Base-by-base conservation (phyloP, 2,888 invertebrate species). In the Clusia tigrina region DNA sequence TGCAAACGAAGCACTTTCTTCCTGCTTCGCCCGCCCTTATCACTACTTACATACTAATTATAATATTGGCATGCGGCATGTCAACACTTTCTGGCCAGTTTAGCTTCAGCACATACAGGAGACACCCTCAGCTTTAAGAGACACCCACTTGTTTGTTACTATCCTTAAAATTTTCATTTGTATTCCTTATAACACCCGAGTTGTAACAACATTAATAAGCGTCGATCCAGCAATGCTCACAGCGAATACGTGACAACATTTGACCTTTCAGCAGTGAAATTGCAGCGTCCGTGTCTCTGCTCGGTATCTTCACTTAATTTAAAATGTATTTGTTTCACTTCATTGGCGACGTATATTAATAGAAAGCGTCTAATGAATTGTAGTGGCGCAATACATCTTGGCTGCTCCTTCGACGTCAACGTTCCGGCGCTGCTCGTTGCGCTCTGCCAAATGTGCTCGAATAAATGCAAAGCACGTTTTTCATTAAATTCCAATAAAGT, bases 391-490 rank as follows among this genome's bases (percentile, higher is more conserved):
- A 12, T 32, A 9, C 6, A 9, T 32, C 6, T 32, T 32, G 32
- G 32, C n/a, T 32, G 32, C 12, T 32, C 6, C 32, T 32, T 32
- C n/a, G n/a, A n/a, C n/a, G n/a, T n/a, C n/a, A n/a, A n/a, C n/a
- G n/a, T n/a, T n/a, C n/a, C n/a, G n/a, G n/a, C n/a, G n/a, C n/a
- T n/a, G n/a, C n/a, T n/a, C n/a, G n/a, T n/a, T 32, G 5, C 32
- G 12, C 12, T 32, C 12, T 32, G 10, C 6, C 12, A 3, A 42
- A 42, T 15, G 10, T 42, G 10, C 42, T 42, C 10, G 12, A 12
- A 42, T 3, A 42, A 42, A 64, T 64, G 56, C 61, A 24, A 48
- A 54, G 61, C 64, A 64, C 61, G 64, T 64, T 60, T 58, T 61
- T 56, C 58, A 64, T 64, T 64, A 64, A 51, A 37, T 46, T n/a